Base-by-base conservation (phyloP, 1,140 invertebrate genomes). In the Orius insidiosus region DNA sequence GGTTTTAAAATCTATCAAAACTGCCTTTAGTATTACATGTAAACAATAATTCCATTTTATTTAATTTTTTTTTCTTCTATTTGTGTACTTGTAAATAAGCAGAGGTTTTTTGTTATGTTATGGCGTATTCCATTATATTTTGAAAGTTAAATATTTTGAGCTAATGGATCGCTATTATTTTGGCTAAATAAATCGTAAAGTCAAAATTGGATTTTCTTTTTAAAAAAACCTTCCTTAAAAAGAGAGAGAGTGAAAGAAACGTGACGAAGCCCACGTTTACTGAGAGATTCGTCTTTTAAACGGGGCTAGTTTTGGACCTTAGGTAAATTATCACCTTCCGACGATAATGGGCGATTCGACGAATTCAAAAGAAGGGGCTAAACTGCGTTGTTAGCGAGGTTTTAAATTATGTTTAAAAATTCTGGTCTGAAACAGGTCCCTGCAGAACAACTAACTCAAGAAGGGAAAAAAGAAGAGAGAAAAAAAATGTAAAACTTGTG, bases 101-200 rank as follows among this genome's bases (percentile, higher is more conserved):
- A 43, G 24, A 43, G 6, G 16, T 19, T 14, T 43, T 43, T 24
- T 24, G 24, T 24, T 24, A 24, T 43, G 41, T 43, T 43, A 43
- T 43, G 41, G 41, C 41, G 41, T 30, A 43, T 30, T 43, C 41
- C 41, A 43, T 30, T 43, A n/a, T 30, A 43, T 18, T 6, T 41
- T 15, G 41, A 43, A n/a, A n/a, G n/a, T n/a, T n/a, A n/a, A n/a
- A n/a, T n/a, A n/a, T n/a, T n/a, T 24, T 24, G 24, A 18, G 41
- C 41, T 32, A 32, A 9, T 31, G 41, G 41, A 30, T 43, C 41
- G 41, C 41, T 43, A 43, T 31, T 43, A 43, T 43, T 43, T 43
- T 43, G 41, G 18, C 41, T 31, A 11, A 43, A 43, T 43, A 31
- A 43, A 43, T 24, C n/a, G 9, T 43, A 32, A 43, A 43, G 41